phyloP scores from a whole-genome alignment of 2,888 invertebrate genomes.

The Ligdia adustata region DNA sequence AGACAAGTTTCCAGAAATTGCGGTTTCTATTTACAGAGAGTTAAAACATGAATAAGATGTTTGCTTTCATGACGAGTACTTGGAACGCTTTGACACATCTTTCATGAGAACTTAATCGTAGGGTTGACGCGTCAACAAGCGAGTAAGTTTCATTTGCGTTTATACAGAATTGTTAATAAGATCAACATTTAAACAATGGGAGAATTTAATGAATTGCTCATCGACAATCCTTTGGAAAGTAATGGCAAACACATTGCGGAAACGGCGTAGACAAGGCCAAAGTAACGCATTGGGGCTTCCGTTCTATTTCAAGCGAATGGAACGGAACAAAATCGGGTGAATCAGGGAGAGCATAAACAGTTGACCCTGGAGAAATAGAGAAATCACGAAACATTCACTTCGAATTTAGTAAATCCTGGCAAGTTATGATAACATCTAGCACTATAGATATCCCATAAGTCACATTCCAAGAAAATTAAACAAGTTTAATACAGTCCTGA shows the following conservation, averaged over 20 bases:
- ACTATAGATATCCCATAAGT: no score
- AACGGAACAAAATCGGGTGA: background rate
- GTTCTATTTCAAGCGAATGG: constrained; percentile 11
- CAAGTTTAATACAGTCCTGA: no score
- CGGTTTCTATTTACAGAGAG: constrained; percentile 14
- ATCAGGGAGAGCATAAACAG: no score
- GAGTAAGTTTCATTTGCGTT: no score
- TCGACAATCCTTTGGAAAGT: constrained; percentile 1
- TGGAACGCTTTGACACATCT: background rate
- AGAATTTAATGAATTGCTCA: no score
- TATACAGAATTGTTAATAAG: no score
- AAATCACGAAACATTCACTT: no score
- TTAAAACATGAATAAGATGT: background rate
- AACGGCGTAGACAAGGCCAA: constrained; percentile 7
- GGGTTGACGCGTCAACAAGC: background rate
- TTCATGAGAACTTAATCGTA: background rate
- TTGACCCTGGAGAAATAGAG: no score
- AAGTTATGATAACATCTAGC: no score
- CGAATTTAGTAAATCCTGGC: no score
- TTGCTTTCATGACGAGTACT: background rate
- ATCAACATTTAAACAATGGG: no score
- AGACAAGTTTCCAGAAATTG: constrained; percentile 9
- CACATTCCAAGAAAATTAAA: no score
- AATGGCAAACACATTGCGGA: constrained; percentile 7
- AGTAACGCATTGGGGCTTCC: constrained; percentile 8